Base-by-base conservation (phyloP, 1,140 invertebrate genomes). In the Chelonus insularis region DNA sequence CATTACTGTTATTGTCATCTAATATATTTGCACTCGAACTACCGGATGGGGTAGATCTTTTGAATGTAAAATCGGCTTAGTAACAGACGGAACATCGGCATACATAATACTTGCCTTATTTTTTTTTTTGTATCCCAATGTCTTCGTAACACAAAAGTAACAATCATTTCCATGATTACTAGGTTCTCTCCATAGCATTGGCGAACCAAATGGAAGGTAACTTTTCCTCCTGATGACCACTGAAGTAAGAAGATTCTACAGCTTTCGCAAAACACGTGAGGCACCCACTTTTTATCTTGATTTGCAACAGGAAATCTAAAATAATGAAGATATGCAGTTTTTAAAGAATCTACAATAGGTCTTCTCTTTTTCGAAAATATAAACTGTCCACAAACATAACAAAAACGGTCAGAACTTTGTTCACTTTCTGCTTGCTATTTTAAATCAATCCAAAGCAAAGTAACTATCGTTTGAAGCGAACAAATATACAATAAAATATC, bases 141-240 rank as follows among this genome's bases (percentile, higher is more conserved):
- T 52, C 5, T 2, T 12, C 11, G 56, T 57, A 18, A 67, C 5
- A 39, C 71, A 68, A 57, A 68, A 71, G 62, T 66, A 73, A 36
- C 66, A 71, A 59, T 68, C 67, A 29, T 25, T 61, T 41, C 29
- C 55, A 59, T 72, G 66, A 58, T 72, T 57, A 37, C 18, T 39
- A 16, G 63, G 67, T 51, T 71, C 65, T 9, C 52, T 37, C 67
- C 72, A 73, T 41, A 68, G 55, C 63, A 68, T 71, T n/a, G 68
- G 72, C 16, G 57, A 45, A 12, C 32, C 64, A 65, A 72, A 74
- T 5, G 56, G 59, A 62, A 71, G n/a, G n/a, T 57, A 39, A 54
- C 14, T 39, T 16, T n/a, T n/a, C n/a, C n/a, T n/a, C n/a, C n/a
- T n/a, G n/a, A n/a, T n/a, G n/a, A n/a, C n/a, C n/a, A n/a, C n/a